These are phyloP conservation scores for Gymnarchus niloticus DNA, from an alignment of 2,113 vertebrate species.

Conservation along the genomic window DNA sequence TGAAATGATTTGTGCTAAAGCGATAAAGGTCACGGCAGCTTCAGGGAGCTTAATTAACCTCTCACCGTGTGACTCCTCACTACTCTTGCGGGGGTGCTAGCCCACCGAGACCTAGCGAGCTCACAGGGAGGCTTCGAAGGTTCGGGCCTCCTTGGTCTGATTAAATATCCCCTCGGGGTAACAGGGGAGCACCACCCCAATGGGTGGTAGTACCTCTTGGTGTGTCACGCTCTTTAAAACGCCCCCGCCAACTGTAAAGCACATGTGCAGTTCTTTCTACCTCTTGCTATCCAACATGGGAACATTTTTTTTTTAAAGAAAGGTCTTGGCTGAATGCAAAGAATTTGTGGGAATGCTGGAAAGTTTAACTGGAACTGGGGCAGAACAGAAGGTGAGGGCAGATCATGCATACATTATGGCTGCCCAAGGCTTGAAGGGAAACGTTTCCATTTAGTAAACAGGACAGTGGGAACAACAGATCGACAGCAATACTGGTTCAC, in stretches of 20 bases:
- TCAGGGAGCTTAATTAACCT: constrained; percentile 73
- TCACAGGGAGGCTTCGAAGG: not conserved
- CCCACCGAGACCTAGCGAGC: not conserved
- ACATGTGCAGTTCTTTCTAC: not conserved
- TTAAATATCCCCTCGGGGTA: constrained; percentile 47
- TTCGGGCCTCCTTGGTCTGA: constrained; percentile 48
- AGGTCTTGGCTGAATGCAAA: not conserved
- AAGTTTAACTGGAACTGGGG: not conserved
- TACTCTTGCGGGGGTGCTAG: constrained; percentile 57
- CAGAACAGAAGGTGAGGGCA: constrained; percentile 11
- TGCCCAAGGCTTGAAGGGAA: not conserved
- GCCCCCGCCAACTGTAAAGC: not conserved
- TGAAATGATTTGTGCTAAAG: constrained; percentile 52
- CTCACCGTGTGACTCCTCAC: constrained; percentile 59
- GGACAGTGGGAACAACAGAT: not conserved
- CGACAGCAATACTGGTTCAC: not conserved
- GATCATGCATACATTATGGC: not conserved
- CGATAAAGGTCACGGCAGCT: constrained; percentile 65
- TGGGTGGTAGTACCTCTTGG: not conserved
- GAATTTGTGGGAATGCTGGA: not conserved
- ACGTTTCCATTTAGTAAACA: not conserved
- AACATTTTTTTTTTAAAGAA: not conserved
- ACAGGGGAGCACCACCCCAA: constrained; percentile 34
- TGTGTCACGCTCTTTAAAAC: not conserved
- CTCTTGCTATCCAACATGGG: not conserved